Percentiles rank a stretch among this genome's conserved stretches.
Evolutionary conservation across 2,888 invertebrate genomes (phyloP).

Genomic region (Trichopoda pennipes): DNA sequence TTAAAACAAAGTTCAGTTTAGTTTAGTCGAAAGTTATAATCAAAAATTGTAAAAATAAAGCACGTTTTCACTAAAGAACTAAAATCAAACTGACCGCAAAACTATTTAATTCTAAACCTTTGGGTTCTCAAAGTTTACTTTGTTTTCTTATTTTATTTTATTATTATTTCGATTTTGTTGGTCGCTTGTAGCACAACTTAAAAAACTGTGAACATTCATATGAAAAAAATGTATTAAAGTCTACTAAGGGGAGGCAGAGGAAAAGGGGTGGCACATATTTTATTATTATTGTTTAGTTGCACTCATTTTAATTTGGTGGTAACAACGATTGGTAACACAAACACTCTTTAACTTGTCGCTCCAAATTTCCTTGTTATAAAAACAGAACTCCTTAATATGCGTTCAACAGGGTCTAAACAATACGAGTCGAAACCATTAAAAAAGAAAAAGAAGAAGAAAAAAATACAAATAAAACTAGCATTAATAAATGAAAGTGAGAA

Average conservation of each 20-base stretch:
- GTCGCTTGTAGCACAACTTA: constrained; percentile 48
- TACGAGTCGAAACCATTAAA: constrained; percentile 29
- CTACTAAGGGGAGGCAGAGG: background rate
- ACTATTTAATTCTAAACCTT: constrained; percentile 76
- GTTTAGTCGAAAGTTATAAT: constrained; percentile 45
- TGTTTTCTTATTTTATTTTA: constrained; percentile 15
- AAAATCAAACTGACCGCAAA: constrained; percentile 77
- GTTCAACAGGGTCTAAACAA: constrained; percentile 60
- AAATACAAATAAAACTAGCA: constrained; percentile 30
- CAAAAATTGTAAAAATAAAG: constrained; percentile 55
- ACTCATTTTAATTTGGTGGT: constrained; percentile 62
- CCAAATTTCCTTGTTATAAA: constrained; percentile 2
- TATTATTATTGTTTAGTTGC: constrained; percentile 60
- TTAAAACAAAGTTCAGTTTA: constrained; percentile 25
- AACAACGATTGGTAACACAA: constrained; percentile 33
- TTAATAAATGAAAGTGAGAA: constrained; percentile 61
- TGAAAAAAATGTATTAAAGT: background rate
- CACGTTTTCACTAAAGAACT: constrained; percentile 68
- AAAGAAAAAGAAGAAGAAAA: constrained; percentile 9
- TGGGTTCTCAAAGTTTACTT: constrained; percentile 60
- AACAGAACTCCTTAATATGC: constrained; percentile 11
- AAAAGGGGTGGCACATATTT: constrained; percentile 35
- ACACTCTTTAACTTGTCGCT: constrained; percentile 26
- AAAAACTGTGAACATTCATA: constrained; percentile 37
- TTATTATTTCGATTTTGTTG: constrained; percentile 22